A percentile compares a stretch with the other conserved stretches of the same genome.
phyloP scores from a whole-genome alignment of 2,888 invertebrate genomes.

The Mesopsocus fuscifrons region DNA sequence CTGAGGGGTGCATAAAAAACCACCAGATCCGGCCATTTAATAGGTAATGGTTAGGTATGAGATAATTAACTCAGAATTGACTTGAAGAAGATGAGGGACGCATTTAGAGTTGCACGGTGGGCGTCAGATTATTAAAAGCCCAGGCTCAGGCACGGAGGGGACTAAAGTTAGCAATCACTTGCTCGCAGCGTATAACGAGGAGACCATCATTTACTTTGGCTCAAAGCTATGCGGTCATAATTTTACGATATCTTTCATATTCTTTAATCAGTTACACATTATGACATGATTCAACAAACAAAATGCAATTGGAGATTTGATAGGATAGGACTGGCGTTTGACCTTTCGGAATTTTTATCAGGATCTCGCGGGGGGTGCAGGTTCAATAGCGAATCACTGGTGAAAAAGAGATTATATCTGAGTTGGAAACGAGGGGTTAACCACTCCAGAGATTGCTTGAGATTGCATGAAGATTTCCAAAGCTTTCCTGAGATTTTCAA shows the following conservation, averaged over 20 bases:
- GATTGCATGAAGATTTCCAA: too few species aligned
- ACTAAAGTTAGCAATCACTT: not conserved
- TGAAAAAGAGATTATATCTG: too few species aligned
- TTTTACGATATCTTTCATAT: not conserved
- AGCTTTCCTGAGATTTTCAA: too few species aligned
- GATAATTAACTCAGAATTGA: constrained; percentile 5
- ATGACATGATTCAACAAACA: not conserved
- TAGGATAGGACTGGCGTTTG: not conserved
- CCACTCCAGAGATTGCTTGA: too few species aligned
- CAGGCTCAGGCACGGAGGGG: not conserved
- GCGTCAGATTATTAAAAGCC: not conserved
- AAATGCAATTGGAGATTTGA: too few species aligned
- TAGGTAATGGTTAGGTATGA: constrained; percentile 5
- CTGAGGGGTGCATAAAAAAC: constrained; percentile 1
- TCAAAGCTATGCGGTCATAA: not conserved
- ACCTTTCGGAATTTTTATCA: too few species aligned
- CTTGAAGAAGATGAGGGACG: not conserved
- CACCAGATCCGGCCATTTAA: constrained; percentile 3
- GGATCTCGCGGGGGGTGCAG: too few species aligned
- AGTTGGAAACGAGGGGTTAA: too few species aligned
- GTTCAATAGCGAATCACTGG: too few species aligned
- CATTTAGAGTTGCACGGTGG: not conserved
- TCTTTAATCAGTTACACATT: not conserved
- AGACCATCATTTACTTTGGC: not conserved
- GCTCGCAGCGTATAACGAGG: not conserved